Percentiles rank a stretch among this genome's conserved stretches.
Conservation (phyloP, 2,113 vertebrate genomes). For the Spheniscus mendiculus region DNA sequence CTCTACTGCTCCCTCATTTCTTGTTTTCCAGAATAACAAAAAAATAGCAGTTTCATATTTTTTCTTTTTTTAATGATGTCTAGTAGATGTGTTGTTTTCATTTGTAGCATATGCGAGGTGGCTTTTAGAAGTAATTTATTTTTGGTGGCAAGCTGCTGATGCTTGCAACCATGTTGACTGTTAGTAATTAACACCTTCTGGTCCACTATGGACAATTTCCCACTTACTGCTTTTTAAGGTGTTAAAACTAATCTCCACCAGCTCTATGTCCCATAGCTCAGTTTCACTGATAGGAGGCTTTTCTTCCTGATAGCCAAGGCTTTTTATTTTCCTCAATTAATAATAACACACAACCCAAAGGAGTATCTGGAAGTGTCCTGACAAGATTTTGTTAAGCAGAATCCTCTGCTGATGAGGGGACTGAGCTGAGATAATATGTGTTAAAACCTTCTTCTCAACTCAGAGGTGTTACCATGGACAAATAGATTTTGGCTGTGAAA, state of each 20-base stretch:
- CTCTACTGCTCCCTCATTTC: background rate
- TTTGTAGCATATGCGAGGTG: conserved; percentile 15
- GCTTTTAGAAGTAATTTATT: conserved; percentile 43
- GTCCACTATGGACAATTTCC: conserved; percentile 8
- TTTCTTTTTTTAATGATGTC: background rate
- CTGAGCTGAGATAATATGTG: background rate
- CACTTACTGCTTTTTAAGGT: conserved; percentile 34
- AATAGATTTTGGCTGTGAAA: conserved; percentile 2
- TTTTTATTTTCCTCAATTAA: background rate
- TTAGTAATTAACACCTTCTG: conserved; percentile 54
- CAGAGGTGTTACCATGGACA: background rate
- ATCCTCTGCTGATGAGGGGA: background rate
- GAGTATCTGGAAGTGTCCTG: background rate
- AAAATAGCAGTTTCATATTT: background rate
- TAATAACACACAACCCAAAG: background rate
- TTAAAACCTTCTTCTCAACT: background rate
- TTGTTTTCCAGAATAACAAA: background rate
- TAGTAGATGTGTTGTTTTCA: conserved; percentile 28
- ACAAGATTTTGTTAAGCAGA: background rate
- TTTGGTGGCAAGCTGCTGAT: conserved; percentile 24
- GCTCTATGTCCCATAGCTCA: background rate
- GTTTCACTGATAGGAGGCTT: background rate
- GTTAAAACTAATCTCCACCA: conserved; percentile 34
- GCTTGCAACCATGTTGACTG: background rate
- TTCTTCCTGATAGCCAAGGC: background rate